Evolutionary conservation across 2,113 vertebrate genomes (phyloP).

Genomic region (Alectura lathami): DNA sequence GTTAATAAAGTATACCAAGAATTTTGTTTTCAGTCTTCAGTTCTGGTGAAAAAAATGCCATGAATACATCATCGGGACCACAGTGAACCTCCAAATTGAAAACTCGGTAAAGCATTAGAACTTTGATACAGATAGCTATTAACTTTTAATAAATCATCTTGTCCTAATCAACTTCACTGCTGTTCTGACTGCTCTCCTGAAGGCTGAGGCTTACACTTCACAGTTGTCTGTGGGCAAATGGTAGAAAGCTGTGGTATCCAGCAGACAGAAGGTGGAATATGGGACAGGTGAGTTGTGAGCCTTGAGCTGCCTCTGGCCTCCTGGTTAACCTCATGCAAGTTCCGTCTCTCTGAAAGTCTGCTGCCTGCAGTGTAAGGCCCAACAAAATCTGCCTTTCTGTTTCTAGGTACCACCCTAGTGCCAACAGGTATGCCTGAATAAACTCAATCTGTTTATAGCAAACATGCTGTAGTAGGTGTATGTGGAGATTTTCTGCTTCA

Average conservation of each 20-base stretch:
- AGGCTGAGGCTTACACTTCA: not conserved
- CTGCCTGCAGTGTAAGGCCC: not conserved
- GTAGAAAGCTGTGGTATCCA: not conserved
- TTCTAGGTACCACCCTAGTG: not conserved
- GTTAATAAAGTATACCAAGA: not conserved
- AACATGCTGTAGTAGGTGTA: not conserved
- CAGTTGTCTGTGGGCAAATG: not conserved
- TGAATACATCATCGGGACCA: not conserved
- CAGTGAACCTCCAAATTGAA: not conserved
- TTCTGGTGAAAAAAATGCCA: not conserved
- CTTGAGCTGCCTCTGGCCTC: not conserved
- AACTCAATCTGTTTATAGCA: not conserved
- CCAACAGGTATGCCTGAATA: not conserved
- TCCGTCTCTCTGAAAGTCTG: not conserved
- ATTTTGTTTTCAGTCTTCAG: not conserved
- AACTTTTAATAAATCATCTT: not conserved
- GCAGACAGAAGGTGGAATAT: not conserved
- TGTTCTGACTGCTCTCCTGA: not conserved
- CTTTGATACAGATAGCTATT: not conserved
- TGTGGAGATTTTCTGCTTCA: not conserved
- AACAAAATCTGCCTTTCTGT: not conserved
- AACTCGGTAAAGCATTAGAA: not conserved
- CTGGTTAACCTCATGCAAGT: fast-evolving
- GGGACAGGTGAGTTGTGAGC: not conserved
- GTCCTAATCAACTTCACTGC: not conserved